Conservation (phyloP, 2,113 vertebrate genomes). For the Bagarius yarrelli region DNA sequence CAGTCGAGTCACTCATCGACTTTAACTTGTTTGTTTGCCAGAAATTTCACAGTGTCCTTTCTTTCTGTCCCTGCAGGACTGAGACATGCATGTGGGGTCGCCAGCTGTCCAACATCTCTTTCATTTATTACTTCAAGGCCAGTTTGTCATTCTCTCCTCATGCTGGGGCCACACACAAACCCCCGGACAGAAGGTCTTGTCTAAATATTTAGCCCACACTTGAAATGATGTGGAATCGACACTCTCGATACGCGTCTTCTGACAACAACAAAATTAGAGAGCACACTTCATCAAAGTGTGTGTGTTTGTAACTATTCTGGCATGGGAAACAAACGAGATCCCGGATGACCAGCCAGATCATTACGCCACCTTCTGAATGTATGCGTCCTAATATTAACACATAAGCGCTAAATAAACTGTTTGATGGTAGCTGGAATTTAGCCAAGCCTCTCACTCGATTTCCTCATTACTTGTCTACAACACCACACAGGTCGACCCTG, state of each 20-base stretch:
- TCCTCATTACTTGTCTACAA: slow-evolving; percentile 19
- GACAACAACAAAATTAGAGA: slow-evolving; percentile 35
- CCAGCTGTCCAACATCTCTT: slow-evolving; percentile 46
- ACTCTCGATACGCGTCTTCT: slow-evolving; percentile 40
- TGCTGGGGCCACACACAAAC: slow-evolving; percentile 19
- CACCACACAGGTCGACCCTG: neutral
- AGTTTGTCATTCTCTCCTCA: slow-evolving; percentile 39
- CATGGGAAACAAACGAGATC: slow-evolving; percentile 7
- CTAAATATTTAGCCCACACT: slow-evolving; percentile 52
- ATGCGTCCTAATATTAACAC: neutral
- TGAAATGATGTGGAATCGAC: slow-evolving; percentile 48
- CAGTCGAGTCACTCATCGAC: neutral
- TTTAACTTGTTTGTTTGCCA: slow-evolving; percentile 27
- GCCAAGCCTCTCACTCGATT: neutral
- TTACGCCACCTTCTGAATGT: neutral
- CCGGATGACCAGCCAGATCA: neutral
- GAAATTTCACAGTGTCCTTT: slow-evolving; percentile 35
- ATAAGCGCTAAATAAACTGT: neutral
- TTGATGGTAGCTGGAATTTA: neutral
- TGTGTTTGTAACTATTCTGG: slow-evolving; percentile 17
- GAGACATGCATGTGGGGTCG: slow-evolving; percentile 36
- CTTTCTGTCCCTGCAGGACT: slow-evolving; percentile 8
- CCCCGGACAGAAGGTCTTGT: slow-evolving; percentile 47
- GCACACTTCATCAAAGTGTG: slow-evolving; percentile 37
- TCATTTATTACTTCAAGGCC: slow-evolving; percentile 38